Conservation (phyloP, 2,888 invertebrate species). For the Asteroscopus sphinx region DNA sequence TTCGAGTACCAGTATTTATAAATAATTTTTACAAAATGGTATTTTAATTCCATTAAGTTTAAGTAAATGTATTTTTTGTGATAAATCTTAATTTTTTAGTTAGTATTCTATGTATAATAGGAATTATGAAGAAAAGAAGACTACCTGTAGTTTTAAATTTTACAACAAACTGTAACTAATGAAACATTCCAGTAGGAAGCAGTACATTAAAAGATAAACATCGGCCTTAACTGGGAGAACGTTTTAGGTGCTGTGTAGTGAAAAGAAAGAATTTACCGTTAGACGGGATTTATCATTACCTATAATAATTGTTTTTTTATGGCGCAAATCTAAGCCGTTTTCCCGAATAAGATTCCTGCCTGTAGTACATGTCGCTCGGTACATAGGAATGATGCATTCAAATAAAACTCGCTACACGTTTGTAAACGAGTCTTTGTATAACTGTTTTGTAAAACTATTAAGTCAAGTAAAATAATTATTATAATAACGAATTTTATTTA, state of each 20-base stretch:
- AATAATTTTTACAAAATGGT: constrained; percentile 60
- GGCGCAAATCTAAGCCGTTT: constrained; percentile 39
- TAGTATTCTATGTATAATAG: constrained; percentile 59
- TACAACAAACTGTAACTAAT: constrained; percentile 52
- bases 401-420: constrained; percentile 75
- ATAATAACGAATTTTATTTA: constrained; percentile 57
- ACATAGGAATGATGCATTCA: constrained; percentile 62
- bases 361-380: constrained; percentile 47
- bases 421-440: constrained; percentile 87
- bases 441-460: constrained; percentile 85
- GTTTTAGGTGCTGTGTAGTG: constrained; percentile 24
- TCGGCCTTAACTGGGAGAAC: constrained; percentile 41
- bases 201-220: constrained; percentile 24
- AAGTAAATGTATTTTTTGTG: constrained; percentile 64
- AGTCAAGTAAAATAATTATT: constrained; percentile 76
- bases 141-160: constrained; percentile 57
- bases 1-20: constrained; percentile 59
- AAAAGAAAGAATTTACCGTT: constrained; percentile 12
- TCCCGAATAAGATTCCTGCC: constrained; percentile 26
- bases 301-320: constrained; percentile 10
- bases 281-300: constrained; percentile 20
- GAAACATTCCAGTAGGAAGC: constrained; percentile 46
- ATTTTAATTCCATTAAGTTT: constrained; percentile 59
- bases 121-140: constrained; percentile 56
- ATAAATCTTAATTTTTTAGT: constrained; percentile 61